Evolutionary conservation across 30 jellyfish, hydroid and myxozoan species (phyloP).

Genomic region (Calvadosia cruxmelitensis): DNA sequence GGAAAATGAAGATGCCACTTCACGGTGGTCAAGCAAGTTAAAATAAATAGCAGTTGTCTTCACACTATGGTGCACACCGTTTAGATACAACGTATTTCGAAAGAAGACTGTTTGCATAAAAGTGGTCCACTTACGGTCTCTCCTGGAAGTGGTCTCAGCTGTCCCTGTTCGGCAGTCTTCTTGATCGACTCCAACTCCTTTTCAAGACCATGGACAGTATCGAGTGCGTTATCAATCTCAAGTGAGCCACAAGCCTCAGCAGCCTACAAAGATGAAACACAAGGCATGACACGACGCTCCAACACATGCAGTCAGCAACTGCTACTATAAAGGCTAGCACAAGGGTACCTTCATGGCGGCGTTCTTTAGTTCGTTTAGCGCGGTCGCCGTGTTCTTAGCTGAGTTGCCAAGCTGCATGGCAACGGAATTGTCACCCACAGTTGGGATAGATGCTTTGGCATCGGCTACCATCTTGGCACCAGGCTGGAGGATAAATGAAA

Average conservation of each 20-base stretch:
- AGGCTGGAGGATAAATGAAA: slow-evolving; percentile 7
- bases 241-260: slow-evolving; percentile 98
- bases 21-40: too few species aligned
- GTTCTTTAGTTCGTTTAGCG: slow-evolving; percentile 62
- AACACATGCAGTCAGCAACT: too few species aligned
- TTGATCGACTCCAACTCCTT: slow-evolving; percentile 53
- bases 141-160: slow-evolving; percentile 72
- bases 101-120: too few species aligned
- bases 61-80: too few species aligned
- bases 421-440: slow-evolving; percentile 94
- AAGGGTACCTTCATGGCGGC: slow-evolving; percentile 79
- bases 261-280: slow-evolving; percentile 44
- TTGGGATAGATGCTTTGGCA: slow-evolving; percentile 89
- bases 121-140: slow-evolving; percentile 78
- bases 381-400: slow-evolving; percentile 63
- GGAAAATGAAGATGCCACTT: too few species aligned
- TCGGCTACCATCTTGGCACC: slow-evolving; percentile 71
- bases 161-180: slow-evolving; percentile 80
- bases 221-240: slow-evolving; percentile 91
- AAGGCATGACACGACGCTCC: too few species aligned
- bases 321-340: too few species aligned
- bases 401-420: slow-evolving; percentile 74
- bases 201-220: slow-evolving; percentile 75
- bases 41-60: too few species aligned
- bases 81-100: too few species aligned